Evolutionary conservation across 92 coral and sea anemone species (phyloP).

Genomic region (Zoanthus sansibaricus): DNA sequence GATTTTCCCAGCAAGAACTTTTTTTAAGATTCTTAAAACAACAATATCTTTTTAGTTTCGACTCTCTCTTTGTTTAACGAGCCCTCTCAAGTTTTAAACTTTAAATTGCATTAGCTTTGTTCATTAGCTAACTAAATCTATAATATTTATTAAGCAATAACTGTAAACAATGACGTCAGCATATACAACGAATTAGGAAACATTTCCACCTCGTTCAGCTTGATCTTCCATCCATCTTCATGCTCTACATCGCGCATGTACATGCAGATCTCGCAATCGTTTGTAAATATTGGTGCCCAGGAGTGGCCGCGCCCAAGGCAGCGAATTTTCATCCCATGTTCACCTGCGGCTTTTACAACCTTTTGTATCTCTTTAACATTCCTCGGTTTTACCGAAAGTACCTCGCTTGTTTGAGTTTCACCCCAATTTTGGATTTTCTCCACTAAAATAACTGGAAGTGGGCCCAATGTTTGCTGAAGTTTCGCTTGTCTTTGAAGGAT

Average conservation of each 20-base stretch:
- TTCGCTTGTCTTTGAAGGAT: conserved; percentile 20
- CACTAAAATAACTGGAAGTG: conserved; percentile 27
- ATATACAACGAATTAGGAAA: too few relatives aligned
- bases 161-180: too few relatives aligned
- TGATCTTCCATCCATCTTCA: conserved; percentile 41
- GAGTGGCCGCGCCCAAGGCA: conserved; percentile 46
- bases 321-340: conserved; percentile 2
- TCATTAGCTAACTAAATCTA: too few relatives aligned
- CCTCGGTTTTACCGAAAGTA: conserved; percentile 35
- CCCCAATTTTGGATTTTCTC: conserved; percentile 43
- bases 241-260: conserved; percentile 28
- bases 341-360: conserved; percentile 19
- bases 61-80: too few relatives aligned
- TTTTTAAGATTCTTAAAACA: too few relatives aligned
- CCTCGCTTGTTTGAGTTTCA: conserved; percentile 37
- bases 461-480: conserved; percentile 2
- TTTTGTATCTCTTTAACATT: conserved; percentile 11
- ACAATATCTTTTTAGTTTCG: too few relatives aligned
- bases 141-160: too few relatives aligned
- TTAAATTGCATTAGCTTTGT: too few relatives aligned
- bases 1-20: too few relatives aligned
- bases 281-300: conserved; percentile 37
- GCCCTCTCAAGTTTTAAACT: too few relatives aligned
- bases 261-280: conserved; percentile 30
- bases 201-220: conserved; percentile 21